Evolutionary conservation across 2,888 invertebrate species (phyloP).

Genomic region (Andrena chrysosceles): DNA sequence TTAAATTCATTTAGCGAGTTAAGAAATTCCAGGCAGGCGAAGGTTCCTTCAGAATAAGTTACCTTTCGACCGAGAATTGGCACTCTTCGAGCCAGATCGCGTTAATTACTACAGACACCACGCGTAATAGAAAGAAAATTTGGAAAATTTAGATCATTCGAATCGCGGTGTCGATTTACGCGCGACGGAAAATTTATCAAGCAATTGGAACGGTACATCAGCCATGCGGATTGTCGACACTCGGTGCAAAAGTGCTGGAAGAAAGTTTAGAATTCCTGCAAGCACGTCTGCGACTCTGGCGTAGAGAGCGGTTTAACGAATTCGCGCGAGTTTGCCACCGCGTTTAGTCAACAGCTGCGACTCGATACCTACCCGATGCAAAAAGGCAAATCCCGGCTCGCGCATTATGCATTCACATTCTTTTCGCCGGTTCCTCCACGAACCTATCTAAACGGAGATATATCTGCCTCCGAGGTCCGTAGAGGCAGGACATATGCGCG

Average conservation of each 20-base stretch:
- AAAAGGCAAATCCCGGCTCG: not conserved
- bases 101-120: no score
- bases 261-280: slow-evolving; percentile 54
- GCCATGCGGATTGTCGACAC: slow-evolving; percentile 5
- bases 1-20: not conserved
- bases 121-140: no score
- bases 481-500: not conserved
- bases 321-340: slow-evolving; percentile 2
- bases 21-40: not conserved
- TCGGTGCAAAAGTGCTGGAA: slow-evolving; percentile 38
- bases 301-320: not conserved
- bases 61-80: no score
- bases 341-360: slow-evolving; percentile 49
- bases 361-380: slow-evolving; percentile 9
- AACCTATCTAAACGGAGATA: not conserved
- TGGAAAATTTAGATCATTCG: no score
- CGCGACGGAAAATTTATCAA: no score
- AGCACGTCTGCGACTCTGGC: slow-evolving; percentile 1
- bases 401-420: slow-evolving; percentile 29
- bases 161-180: no score
- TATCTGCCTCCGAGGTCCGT: not conserved
- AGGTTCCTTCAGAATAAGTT: not conserved
- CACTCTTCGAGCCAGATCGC: no score
- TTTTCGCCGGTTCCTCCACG: not conserved
- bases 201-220: no score